Evolutionary conservation across 2,113 vertebrate genomes (phyloP), one percentile per base, ranked within the genome.

Genomic region (Crotalus helleri): DNA sequence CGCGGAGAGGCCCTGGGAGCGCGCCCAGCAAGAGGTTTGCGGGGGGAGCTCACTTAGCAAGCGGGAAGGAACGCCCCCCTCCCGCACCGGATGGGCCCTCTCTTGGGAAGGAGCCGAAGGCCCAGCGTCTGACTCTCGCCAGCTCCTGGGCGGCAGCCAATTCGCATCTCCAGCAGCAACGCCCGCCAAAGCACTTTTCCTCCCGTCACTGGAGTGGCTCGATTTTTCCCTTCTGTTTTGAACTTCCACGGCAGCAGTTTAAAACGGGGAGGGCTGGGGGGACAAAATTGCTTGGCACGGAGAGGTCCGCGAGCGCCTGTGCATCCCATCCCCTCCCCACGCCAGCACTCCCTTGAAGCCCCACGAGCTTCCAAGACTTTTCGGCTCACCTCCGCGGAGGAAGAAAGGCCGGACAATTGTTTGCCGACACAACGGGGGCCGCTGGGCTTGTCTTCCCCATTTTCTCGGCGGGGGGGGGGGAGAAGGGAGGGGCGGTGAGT

Each of bases 351-450:
- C 39, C 55, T 93, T 44, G 55, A 92, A 92, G 92, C 91, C 92
- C 94, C 95, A 44, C 46, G 44, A 93, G 91, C 91, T 93, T 91
- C 90, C 96, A 29, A 91, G 92, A 81, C 17, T 89, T 96, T 94
- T 96, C 93, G 93, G 94, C 91, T 91, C 92, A 94, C 93, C 93
- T 92, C 91, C 81, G 93, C 15, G 92, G 93, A 39, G 87, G 93
- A 59, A 53, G 74, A 92, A 92, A 91, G 81, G 93, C 61, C 85
- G 92, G 88, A 85, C 91, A 87, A 94, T 95, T 94, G 94, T 94
- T 95, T 93, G 92, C 92, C 39, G 92, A 89, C 92, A 94, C n/a
- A 15, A 53, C 92, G 93, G 93, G 93, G 95, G 93, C 91, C 93
- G 86, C 88, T 55, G 54, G 55, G 92, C 86, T 89, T 95, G 95